Conservation (phyloP, 2,797 vertebrate species). For the Furcifer pardalis region DNA sequence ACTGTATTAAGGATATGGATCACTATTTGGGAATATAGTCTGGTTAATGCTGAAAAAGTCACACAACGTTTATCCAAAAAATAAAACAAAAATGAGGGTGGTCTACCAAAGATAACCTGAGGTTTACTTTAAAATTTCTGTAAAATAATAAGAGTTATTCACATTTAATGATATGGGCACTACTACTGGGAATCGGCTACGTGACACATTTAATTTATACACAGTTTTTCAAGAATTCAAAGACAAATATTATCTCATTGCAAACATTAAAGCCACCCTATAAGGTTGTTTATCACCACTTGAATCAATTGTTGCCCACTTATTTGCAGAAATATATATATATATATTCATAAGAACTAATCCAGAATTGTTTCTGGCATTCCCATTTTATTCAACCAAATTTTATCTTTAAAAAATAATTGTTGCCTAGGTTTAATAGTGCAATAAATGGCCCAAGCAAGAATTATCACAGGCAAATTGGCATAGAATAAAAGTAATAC, state of each 20-base stretch:
- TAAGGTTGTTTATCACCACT: not conserved
- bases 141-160: not conserved
- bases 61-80: too few relatives aligned
- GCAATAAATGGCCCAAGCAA: conserved; percentile 14
- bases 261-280: not conserved
- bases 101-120: too few relatives aligned
- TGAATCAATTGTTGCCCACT: not conserved
- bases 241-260: not conserved
- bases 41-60: too few relatives aligned
- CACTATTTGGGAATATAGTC: too few relatives aligned
- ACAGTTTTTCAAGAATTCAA: not conserved
- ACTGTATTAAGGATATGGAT: too few relatives aligned
- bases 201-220: too few relatives aligned
- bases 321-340: not conserved
- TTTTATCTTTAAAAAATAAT: not conserved
- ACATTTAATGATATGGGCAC: not conserved
- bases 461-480: not conserved
- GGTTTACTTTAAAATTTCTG: not conserved
- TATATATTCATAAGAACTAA: not conserved
- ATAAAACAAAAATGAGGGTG: too few relatives aligned
- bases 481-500: not conserved
- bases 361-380: not conserved
- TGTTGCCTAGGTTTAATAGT: not conserved
- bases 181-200: not conserved
- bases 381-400: not conserved